Evolutionary conservation across 1,140 invertebrate genomes (phyloP).

Genomic region (Sitodiplosis mosellana): DNA sequence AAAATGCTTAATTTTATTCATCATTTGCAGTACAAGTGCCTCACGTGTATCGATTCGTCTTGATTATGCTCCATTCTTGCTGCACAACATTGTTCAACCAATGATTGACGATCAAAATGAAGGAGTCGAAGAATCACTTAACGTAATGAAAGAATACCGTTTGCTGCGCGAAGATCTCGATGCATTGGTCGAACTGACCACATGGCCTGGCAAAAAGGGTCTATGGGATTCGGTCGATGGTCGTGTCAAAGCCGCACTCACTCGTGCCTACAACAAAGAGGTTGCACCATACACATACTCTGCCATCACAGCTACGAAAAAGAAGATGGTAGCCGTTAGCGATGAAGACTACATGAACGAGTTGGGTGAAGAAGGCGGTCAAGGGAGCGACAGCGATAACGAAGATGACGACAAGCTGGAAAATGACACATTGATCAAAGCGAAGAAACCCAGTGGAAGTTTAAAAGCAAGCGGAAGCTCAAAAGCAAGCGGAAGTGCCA

Average conservation of each 20-base stretch:
- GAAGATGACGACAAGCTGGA: conserved; percentile 41
- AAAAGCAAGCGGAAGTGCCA: too few species aligned
- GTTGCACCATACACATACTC: conserved; percentile 49
- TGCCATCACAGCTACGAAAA: conserved; percentile 33
- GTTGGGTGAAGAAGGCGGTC: conserved; percentile 27
- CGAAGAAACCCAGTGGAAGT: conserved; percentile 16
- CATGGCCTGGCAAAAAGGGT: conserved; percentile 66
- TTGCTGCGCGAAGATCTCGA: conserved; percentile 82
- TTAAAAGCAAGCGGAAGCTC: too few species aligned
- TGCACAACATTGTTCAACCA: conserved; percentile 52
- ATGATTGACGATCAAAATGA: conserved; percentile 46
- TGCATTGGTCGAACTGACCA: conserved; percentile 60
- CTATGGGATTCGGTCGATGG: conserved; percentile 55
- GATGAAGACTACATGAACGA: conserved; percentile 27
- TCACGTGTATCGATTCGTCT: conserved; percentile 56
- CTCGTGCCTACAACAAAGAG: conserved; percentile 78
- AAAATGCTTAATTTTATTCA: conserved; percentile 3
- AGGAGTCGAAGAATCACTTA: conserved; percentile 53
- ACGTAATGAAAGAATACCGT: conserved; percentile 64
- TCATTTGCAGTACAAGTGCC: conserved; percentile 43
- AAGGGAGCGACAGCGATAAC: conserved; percentile 19
- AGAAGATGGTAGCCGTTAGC: conserved; percentile 28
- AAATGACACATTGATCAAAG: conserved; percentile 64
- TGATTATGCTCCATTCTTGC: conserved; percentile 63
- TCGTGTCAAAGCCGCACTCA: conserved; percentile 86